Base-by-base conservation (phyloP, 2,797 vertebrate species). In the Mormyrops attenuatus region DNA sequence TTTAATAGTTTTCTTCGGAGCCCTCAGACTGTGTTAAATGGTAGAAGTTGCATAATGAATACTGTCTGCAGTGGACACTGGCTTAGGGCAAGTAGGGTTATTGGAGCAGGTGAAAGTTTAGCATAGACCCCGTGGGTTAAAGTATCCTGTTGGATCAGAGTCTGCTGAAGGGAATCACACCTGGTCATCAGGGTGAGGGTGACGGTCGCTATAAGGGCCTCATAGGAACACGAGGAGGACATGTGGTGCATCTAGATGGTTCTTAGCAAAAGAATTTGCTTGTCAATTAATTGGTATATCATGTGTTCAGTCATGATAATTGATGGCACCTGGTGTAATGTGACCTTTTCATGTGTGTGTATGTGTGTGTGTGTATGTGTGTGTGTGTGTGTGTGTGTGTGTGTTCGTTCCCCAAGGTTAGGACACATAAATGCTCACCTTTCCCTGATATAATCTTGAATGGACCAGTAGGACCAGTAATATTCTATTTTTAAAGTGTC, bases 381-480 rank as follows among this genome's bases (percentile, higher is more conserved):
- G 41, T 41, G 53, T 20, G 53, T 55, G 53, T 20, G 53, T 20
- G 53, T 60, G 55, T 22, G 63, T 34, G 63, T 69, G 8, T 13
- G 2, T 20, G 17, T 57, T 7, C 1, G 13, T 38, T 73, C 66
- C 26, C 34, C 66, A 73, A 15, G 34, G 73, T 73, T 44, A 44
- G 5, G 17, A 44, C 73, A 73, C 34, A 38, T 9, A 44, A 80
- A n/a, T 80, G 38, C 38, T 80, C 73, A 80, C 34, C 38, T 20
- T 80, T n/a, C 73, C 38, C 17, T 80, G 34, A 80, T 44, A 7
- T 77, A 7, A 80, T 41, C 34, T 44, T 44, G 38, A 80, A 8
- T 80, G 73, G 17, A 80, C 73, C 66, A 80, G 73, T 80, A 80
- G 38, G 17, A 80, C 73, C 66, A 80, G 73, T 80, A 44, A 80